Evolutionary conservation across 2,888 invertebrate genomes (phyloP).

Genomic region (Atrina japonica): DNA sequence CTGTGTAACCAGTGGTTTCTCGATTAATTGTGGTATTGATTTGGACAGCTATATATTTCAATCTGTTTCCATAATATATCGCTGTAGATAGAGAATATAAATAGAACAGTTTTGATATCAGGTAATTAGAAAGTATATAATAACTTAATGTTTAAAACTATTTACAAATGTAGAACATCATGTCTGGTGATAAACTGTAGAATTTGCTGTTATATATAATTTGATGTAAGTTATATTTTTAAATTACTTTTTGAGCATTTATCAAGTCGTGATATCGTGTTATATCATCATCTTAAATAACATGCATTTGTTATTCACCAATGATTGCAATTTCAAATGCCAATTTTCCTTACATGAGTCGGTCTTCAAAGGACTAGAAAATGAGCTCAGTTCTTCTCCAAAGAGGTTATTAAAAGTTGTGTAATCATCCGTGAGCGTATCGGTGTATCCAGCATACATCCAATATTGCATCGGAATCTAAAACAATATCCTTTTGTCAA

Average conservation of each 20-base stretch:
- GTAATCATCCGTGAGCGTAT: slow-evolving; percentile 52
- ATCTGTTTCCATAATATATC: slow-evolving; percentile 63
- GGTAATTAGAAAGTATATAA: too few species aligned
- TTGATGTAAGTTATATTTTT: too few species aligned
- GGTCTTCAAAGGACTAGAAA: slow-evolving; percentile 44
- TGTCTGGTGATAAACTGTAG: too few species aligned
- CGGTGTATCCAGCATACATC: slow-evolving; percentile 60
- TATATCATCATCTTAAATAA: too few species aligned
- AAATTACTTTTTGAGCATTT: too few species aligned
- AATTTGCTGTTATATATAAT: too few species aligned
- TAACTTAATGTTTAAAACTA: too few species aligned
- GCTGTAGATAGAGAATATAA: slow-evolving; percentile 42
- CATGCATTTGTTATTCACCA: too few species aligned
- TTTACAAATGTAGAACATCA: too few species aligned
- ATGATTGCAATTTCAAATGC: too few species aligned
- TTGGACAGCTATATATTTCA: slow-evolving; percentile 68
- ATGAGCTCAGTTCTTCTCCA: slow-evolving; percentile 54
- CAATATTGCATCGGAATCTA: slow-evolving; percentile 67
- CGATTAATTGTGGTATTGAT: slow-evolving; percentile 69
- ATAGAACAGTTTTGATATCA: too few species aligned
- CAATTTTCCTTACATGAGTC: slow-evolving; percentile 60
- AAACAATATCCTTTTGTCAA: not conserved
- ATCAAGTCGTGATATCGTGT: too few species aligned
- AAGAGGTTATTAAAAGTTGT: slow-evolving; percentile 54
- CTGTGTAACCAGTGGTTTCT: slow-evolving; percentile 58